phyloP scores from a whole-genome alignment of 2,113 vertebrate species.

The Aegotheles bennettii region DNA sequence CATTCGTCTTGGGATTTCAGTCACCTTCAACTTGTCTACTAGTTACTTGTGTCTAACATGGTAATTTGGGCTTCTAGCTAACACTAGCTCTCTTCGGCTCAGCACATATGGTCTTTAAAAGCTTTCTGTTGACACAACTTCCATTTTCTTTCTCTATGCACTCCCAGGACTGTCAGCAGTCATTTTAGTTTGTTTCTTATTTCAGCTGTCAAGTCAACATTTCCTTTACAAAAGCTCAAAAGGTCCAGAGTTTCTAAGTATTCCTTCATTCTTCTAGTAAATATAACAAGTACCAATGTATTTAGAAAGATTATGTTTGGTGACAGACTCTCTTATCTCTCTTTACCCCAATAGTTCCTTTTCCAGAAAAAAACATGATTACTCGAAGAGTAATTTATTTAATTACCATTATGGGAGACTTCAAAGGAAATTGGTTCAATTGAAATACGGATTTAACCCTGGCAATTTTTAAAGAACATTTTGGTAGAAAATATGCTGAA shows the following conservation, averaged over 20 bases:
- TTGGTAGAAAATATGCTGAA: neutral
- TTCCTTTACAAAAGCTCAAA: neutral
- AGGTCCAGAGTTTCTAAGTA: neutral
- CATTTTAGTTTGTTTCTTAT: neutral
- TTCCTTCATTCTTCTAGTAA: neutral
- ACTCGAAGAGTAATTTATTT: constrained; percentile 33
- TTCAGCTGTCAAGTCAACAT: neutral
- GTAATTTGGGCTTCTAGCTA: neutral
- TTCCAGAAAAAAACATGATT: neutral
- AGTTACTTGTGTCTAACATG: neutral
- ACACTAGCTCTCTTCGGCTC: neutral
- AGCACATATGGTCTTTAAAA: neutral
- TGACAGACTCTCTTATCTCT: constrained; percentile 8
- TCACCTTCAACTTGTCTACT: neutral
- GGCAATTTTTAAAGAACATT: neutral
- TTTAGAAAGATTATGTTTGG: constrained; percentile 5
- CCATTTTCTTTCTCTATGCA: neutral
- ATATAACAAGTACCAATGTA: neutral
- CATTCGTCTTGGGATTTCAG: neutral
- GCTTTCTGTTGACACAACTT: constrained; percentile 1
- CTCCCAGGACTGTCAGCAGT: constrained; percentile 2
- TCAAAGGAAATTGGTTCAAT: constrained; percentile 28
- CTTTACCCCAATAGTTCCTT: neutral
- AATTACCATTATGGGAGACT: constrained; percentile 26
- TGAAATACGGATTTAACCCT: neutral